A percentile compares a stretch with the other conserved stretches of the same genome.
phyloP scores from a whole-genome alignment of 1,140 invertebrate genomes.

The Choristoneura fumiferana region DNA sequence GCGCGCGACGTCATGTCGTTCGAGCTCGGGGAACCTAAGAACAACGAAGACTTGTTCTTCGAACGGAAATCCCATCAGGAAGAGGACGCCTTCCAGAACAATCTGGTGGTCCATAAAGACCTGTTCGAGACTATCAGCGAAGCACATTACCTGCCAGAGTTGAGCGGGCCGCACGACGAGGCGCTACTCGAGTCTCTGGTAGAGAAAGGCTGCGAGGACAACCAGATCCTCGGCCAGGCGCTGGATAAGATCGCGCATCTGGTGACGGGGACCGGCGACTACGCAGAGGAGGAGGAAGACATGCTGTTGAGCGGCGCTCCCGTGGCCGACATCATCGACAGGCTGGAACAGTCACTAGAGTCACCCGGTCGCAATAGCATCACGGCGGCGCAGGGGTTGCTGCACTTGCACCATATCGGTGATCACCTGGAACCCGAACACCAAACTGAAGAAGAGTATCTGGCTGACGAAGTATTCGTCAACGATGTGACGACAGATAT shows the following conservation, averaged over 20 bases:
- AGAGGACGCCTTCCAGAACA: slow-evolving; percentile 48
- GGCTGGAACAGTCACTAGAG: slow-evolving; percentile 78
- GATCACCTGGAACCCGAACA: slow-evolving; percentile 58
- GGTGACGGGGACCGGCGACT: slow-evolving; percentile 68
- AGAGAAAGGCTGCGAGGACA: slow-evolving; percentile 80
- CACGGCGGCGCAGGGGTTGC: slow-evolving; percentile 66
- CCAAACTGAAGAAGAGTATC: slow-evolving; percentile 43
- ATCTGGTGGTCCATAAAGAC: slow-evolving; percentile 67
- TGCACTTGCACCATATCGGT: slow-evolving; percentile 74
- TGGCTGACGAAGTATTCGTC: slow-evolving; percentile 52
- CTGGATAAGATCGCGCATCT: slow-evolving; percentile 70
- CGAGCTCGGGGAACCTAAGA: slow-evolving; percentile 62
- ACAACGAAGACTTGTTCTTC: slow-evolving; percentile 60
- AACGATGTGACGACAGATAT: slow-evolving; percentile 44
- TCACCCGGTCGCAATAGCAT: slow-evolving; percentile 70
- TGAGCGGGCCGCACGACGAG: slow-evolving; percentile 78
- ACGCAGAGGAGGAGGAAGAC: slow-evolving; percentile 80
- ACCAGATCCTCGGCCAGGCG: slow-evolving; percentile 74
- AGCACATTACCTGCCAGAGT: slow-evolving; percentile 72
- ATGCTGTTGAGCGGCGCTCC: slow-evolving; percentile 74
- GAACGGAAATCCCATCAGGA: slow-evolving; percentile 51
- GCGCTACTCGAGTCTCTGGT: slow-evolving; percentile 80
- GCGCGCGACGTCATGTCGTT: slow-evolving; percentile 70
- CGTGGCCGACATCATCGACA: slow-evolving; percentile 79
- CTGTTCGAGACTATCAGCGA: slow-evolving; percentile 76